Evolutionary conservation across 2,888 invertebrate genomes (phyloP), one percentile per base, ranked within the genome.

Genomic region (Drosophila rellima): DNA sequence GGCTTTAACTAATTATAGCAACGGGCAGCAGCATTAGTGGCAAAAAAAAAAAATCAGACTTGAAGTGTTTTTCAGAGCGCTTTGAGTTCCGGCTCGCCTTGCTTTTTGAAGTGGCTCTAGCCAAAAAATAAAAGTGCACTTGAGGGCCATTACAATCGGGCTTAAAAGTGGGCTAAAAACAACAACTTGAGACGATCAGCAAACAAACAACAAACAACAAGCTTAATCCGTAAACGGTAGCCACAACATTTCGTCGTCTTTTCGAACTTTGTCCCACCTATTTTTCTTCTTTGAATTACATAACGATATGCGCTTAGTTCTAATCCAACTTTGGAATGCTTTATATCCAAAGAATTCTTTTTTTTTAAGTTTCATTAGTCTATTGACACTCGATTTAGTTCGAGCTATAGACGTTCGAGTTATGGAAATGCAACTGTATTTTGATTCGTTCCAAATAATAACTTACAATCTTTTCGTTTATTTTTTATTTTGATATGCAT

Each of bases 1-100:
- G 69, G 67, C 64, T 55, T 71, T 72, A 71, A 80, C 84, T 87
- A 87, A 87, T 83, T 83, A 84, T 84, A 70, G 84, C 80, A 78
- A 44, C 44, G 51, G n/a, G 66, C 74, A 60, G 35, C 20, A 76
- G 76, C 78, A 78, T 78, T 79, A 63, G 62, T 7, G 2, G 2
- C 6, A 7, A 7, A 26, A 26, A 26, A 26, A 26, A 26, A 26
- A 7, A 7, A 1, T 7, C 7, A 26, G 17, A 56, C 17, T 13
- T 29, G 4, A 18, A 18, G 17, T 33, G 55, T 52, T 31, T 52
- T 23, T 6, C 17, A 35, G 39, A 31, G 29, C 29, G 35, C 42
- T 59, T 61, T 33, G 69, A 87, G 83, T 83, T 83, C 83, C 83
- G 83, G 87, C 84, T 83, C 80, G 84, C 68, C 68, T 71, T 40